Conservation (phyloP, 2,888 invertebrate genomes). For the Pilophorus perplexus region DNA sequence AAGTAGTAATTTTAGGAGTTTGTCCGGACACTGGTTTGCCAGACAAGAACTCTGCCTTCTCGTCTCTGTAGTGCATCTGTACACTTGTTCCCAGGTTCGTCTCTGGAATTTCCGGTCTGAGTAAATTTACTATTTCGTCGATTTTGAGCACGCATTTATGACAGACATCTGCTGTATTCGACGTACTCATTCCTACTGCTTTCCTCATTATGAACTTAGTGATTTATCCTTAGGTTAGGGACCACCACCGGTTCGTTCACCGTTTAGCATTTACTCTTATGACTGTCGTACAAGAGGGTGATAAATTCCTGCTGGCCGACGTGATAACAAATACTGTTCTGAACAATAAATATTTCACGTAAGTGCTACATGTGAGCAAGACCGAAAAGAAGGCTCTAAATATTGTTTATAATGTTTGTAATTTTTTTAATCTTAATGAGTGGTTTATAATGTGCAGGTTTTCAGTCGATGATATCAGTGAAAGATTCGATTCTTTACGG, state of each 20-base stretch:
- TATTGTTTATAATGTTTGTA: no score
- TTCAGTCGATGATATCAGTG: conserved; percentile 31
- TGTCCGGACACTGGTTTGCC: conserved; percentile 47
- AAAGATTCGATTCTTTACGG: conserved; percentile 27
- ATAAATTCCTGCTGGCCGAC: conserved; percentile 42
- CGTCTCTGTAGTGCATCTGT: conserved; percentile 44
- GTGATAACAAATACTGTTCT: conserved; percentile 45
- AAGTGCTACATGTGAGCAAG: not conserved
- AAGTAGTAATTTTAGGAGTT: conserved; percentile 34
- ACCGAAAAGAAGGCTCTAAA: no score
- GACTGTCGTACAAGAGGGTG: conserved; percentile 44
- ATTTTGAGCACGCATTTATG: no score
- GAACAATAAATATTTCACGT: conserved; percentile 46
- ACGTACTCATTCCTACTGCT: no score
- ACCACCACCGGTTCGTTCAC: conserved; percentile 41
- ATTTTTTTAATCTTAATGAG: no score
- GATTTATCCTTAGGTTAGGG: conserved; percentile 28
- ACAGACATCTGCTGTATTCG: no score
- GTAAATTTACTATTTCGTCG: no score
- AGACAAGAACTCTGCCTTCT: conserved; percentile 47
- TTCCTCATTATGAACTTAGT: no score
- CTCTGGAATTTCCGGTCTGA: no score
- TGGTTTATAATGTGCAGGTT: conserved; percentile 29
- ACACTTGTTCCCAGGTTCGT: conserved; percentile 45
- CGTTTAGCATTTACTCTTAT: conserved; percentile 43